Evolutionary conservation across 2,888 invertebrate species (phyloP).

Genomic region (Eristalis tenax): DNA sequence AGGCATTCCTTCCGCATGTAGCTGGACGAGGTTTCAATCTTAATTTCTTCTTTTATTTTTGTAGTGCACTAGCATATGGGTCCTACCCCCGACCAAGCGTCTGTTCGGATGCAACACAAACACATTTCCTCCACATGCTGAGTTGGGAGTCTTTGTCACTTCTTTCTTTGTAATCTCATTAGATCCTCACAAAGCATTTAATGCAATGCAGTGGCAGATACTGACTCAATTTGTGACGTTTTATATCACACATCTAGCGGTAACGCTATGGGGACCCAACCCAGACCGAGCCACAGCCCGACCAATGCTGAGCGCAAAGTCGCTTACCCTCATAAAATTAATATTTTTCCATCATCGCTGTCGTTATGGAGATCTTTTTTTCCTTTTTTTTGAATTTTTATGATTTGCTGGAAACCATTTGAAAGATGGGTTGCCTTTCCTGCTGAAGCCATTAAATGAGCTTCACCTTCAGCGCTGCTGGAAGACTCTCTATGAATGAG

Average conservation of each 20-base stretch:
- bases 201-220: slow-evolving; percentile 41
- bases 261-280: slow-evolving; percentile 7
- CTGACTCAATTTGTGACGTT: slow-evolving; percentile 44
- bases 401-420: slow-evolving; percentile 58
- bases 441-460: slow-evolving; percentile 25
- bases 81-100: neutral
- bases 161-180: slow-evolving; percentile 46
- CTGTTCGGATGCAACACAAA: neutral
- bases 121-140: slow-evolving; percentile 51
- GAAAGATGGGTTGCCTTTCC: slow-evolving; percentile 18
- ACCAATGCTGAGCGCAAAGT: slow-evolving; percentile 61
- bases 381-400: slow-evolving; percentile 19
- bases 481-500: slow-evolving; percentile 43
- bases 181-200: slow-evolving; percentile 34
- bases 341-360: neutral
- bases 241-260: slow-evolving; percentile 35
- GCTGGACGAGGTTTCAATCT: slow-evolving; percentile 36
- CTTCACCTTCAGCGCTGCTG: slow-evolving; percentile 29
- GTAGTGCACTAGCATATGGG: slow-evolving; percentile 10
- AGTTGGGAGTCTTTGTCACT: slow-evolving; percentile 27
- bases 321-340: slow-evolving; percentile 54
- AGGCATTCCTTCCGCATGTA: slow-evolving; percentile 59
- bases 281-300: slow-evolving; percentile 10
- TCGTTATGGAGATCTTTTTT: neutral
- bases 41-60: neutral